phyloP scores from a whole-genome alignment of 2,888 invertebrate species.

The Euplagia quadripunctaria region DNA sequence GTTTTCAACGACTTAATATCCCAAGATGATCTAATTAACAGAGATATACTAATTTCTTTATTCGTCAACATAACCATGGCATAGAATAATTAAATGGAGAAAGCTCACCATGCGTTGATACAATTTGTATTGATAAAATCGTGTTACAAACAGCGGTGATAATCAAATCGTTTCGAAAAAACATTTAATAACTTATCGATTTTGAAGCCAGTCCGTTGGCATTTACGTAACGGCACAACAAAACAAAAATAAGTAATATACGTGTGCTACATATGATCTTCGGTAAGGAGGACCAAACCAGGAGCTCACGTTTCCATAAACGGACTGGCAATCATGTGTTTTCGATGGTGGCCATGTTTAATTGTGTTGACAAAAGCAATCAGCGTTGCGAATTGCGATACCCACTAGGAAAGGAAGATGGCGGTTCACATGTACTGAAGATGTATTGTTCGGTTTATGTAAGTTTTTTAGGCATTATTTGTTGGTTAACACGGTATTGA shows the following conservation, averaged over 20 bases:
- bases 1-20: slow-evolving; percentile 28
- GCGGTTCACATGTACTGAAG: slow-evolving; percentile 4
- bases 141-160: slow-evolving; percentile 38
- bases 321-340: slow-evolving; percentile 77
- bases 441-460: slow-evolving; percentile 26
- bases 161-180: slow-evolving; percentile 51
- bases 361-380: slow-evolving; percentile 60
- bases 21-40: slow-evolving; percentile 8
- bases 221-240: slow-evolving; percentile 76
- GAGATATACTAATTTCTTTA: slow-evolving; percentile 5
- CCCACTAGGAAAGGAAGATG: slow-evolving; percentile 33
- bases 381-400: slow-evolving; percentile 63
- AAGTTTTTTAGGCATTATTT: slow-evolving; percentile 51
- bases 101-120: slow-evolving; percentile 1
- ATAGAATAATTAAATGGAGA: slow-evolving; percentile 4
- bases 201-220: slow-evolving; percentile 58
- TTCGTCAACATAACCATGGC: slow-evolving; percentile 20
- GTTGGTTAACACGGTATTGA: slow-evolving; percentile 69
- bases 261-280: slow-evolving; percentile 32
- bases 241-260: slow-evolving; percentile 45
- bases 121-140: neutral
- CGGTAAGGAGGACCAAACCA: slow-evolving; percentile 33
- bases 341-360: slow-evolving; percentile 70
- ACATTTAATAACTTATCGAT: slow-evolving; percentile 75
- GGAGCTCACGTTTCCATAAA: slow-evolving; percentile 63